Base-by-base conservation (phyloP, 2,113 vertebrate species). In the Dromaius novaehollandiae region DNA sequence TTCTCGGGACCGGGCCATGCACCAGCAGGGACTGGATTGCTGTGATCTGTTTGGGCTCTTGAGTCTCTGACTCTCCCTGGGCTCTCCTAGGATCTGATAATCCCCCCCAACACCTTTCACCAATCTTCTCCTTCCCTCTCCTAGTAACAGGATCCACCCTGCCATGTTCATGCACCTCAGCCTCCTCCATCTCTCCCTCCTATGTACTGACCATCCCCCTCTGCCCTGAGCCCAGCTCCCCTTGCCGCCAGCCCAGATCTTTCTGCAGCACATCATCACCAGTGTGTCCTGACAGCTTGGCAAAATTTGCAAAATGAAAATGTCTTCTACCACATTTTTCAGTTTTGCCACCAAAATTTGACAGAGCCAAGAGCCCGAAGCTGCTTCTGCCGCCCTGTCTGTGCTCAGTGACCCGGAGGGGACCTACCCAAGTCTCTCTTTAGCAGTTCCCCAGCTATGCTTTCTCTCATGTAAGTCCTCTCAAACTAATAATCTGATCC, bases 291-390 rank as follows among this genome's bases (percentile, higher is more conserved):
- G 56, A 70, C 30, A 69, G 60, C 22, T 0, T 75, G 76, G 87
- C 69, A 93, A 88, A 66, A 79, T n/a, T 25, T 70, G 36, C 77
- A 82, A 86, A 88, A 85, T 22, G 13, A 90, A 94, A 93, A 84
- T 79, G 5, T 55, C 75, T 79, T 82, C 81, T 93, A 76, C 56
- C 28, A n/a, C 38, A 38, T 69, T 89, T 92, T 89, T 86, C 78
- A 78, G 68, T 91, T 86, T 92, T 94, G 38, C 64, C 71, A 88
- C 73, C 28, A 77, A 90, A 91, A 69, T 91, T 75, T 94, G 76
- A 80, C 86, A 96, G 86, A 90, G n/a, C 53, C 87, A 84, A 91
- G 95, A 88, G 50, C 61, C 86, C 83, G 71, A 50, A 95, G 77
- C 82, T 84, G 50, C 76, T 90, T 93, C 82, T 94, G 86, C 92